A percentile compares a stretch with the other conserved stretches of the same genome.
phyloP scores from a whole-genome alignment of 2,888 invertebrate species.

The Dugesia japonica region DNA sequence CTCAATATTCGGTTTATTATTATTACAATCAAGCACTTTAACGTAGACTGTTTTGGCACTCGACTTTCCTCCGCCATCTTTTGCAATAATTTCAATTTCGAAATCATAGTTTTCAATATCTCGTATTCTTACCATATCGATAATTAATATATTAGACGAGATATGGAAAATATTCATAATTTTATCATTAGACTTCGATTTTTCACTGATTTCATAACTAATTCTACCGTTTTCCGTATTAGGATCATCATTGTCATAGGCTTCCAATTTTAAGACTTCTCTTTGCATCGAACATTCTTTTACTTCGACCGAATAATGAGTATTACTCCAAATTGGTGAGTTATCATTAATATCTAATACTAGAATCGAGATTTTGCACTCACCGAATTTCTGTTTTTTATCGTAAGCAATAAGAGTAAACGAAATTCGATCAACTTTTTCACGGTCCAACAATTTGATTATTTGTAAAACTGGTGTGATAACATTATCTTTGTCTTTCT shows the following conservation, averaged over 20 bases:
- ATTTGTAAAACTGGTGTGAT: neutral
- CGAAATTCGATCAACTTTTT: neutral
- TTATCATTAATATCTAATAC: neutral
- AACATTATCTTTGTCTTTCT: neutral
- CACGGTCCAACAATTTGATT: neutral
- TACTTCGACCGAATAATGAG: neutral
- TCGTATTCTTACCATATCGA: neutral
- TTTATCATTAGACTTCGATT: constrained; percentile 4
- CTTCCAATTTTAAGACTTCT: neutral
- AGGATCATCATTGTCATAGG: neutral
- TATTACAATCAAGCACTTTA: neutral
- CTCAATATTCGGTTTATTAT: neutral
- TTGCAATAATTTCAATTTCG: neutral
- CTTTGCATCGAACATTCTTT: constrained; percentile 7
- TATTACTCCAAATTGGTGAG: neutral
- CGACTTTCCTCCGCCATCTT: neutral
- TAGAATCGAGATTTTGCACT: neutral
- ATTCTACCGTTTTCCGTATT: neutral
- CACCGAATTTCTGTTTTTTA: neutral
- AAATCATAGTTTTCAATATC: neutral
- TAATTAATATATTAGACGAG: neutral
- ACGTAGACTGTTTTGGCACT: neutral
- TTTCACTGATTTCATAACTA: neutral
- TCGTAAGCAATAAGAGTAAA: neutral
- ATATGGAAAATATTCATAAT: neutral